These are phyloP conservation scores for Trididemnum nubilum DNA, from an alignment of 23 tunicate genomes.

Conservation along the genomic window DNA sequence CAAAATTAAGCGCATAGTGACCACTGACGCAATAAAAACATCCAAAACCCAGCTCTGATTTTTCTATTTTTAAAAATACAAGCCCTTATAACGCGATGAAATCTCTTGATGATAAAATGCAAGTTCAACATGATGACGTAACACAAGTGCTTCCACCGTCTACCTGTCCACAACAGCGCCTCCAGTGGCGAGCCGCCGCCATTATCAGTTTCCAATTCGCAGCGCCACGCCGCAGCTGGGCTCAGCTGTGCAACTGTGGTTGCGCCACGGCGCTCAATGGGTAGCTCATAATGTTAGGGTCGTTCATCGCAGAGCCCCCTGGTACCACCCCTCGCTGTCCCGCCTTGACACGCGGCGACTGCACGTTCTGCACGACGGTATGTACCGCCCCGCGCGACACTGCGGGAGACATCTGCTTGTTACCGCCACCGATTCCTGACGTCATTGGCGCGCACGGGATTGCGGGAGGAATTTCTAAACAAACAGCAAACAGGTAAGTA, in stretches of 20 bases:
- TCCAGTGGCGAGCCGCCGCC: too few species aligned
- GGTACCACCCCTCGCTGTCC: constrained; percentile 37
- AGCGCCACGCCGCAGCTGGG: too few species aligned
- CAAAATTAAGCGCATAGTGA: too few species aligned
- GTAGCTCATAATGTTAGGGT: constrained; percentile 36
- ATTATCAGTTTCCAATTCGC: too few species aligned
- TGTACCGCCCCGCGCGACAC: constrained; percentile 53
- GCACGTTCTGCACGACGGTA: constrained; percentile 48
- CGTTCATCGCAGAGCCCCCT: constrained; percentile 34
- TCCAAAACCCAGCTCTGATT: too few species aligned
- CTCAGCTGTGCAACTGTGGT: constrained; percentile 47
- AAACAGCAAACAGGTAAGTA: constrained; percentile 2
- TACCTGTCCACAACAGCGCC: too few species aligned
- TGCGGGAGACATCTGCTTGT: constrained; percentile 56
- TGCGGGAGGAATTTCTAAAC: constrained; percentile 27
- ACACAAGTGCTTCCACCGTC: too few species aligned
- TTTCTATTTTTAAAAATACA: too few species aligned
- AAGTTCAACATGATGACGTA: too few species aligned
- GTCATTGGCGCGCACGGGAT: constrained; percentile 51
- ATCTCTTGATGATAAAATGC: too few species aligned
- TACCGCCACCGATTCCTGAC: constrained; percentile 66
- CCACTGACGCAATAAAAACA: too few species aligned
- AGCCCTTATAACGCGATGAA: too few species aligned
- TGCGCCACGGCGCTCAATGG: constrained; percentile 56
- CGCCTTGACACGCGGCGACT: constrained; percentile 31